A percentile compares a stretch with the other conserved stretches of the same genome.
phyloP scores from a whole-genome alignment of 2,797 vertebrate genomes.

The Gambusia yucatana region DNA sequence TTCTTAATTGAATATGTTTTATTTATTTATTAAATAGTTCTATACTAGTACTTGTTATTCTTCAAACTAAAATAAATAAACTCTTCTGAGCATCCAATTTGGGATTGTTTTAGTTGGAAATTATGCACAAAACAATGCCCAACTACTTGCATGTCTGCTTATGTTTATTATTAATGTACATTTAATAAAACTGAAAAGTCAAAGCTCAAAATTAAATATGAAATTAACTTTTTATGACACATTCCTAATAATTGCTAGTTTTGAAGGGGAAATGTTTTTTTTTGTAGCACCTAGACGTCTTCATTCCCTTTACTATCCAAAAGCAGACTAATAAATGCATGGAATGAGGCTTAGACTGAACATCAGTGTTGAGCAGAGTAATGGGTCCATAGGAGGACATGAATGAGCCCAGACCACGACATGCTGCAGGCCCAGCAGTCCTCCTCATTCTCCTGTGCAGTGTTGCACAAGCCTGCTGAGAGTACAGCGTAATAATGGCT shows the following conservation, averaged over 20 bases:
- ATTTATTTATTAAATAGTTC: background rate
- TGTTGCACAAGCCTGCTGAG: constrained; percentile 91
- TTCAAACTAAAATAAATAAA: background rate
- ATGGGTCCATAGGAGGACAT: constrained; percentile 90
- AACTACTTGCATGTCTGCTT: background rate
- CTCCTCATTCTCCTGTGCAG: constrained; percentile 86
- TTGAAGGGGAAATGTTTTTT: background rate
- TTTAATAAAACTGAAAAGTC: background rate
- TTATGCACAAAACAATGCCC: background rate
- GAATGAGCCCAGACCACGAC: constrained; percentile 85
- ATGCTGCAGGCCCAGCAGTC: constrained; percentile 90
- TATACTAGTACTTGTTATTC: background rate
- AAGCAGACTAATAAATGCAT: constrained; percentile 90
- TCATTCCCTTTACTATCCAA: constrained; percentile 48
- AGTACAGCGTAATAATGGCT: constrained; percentile 89
- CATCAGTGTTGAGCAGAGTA: constrained; percentile 88
- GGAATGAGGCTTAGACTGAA: constrained; percentile 85
- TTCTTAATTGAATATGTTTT: background rate
- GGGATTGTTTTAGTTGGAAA: background rate
- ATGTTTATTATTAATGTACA: background rate
- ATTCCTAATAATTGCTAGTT: background rate
- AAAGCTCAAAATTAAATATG: background rate
- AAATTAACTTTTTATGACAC: background rate
- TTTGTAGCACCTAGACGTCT: background rate
- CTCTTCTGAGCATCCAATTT: background rate